phyloP scores from a whole-genome alignment of 2,888 invertebrate genomes.

The Mongoloraphidia duomilia region DNA sequence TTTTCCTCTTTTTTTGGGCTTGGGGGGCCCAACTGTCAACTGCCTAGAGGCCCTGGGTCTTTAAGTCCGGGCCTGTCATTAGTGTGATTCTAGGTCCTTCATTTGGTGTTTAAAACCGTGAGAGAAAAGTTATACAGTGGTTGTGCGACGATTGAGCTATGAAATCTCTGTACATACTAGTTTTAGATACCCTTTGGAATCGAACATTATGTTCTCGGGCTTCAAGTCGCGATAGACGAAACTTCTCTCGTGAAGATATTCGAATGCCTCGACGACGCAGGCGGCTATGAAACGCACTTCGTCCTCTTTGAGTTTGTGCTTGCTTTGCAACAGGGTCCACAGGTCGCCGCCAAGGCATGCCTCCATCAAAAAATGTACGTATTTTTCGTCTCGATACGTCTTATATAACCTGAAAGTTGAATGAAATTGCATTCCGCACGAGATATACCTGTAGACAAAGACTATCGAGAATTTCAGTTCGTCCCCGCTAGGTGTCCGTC shows the following conservation, averaged over 20 bases:
- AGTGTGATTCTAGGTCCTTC: too few species aligned
- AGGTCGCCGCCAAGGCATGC: conserved; percentile 88
- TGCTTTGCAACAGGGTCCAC: conserved; percentile 73
- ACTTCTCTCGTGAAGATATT: conserved; percentile 72
- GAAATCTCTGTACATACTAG: conserved; percentile 39
- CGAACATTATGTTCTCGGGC: conserved; percentile 86
- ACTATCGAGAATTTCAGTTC: too few species aligned
- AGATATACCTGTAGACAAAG: background rate
- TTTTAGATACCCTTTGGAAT: conserved; percentile 74
- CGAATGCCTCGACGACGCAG: conserved; percentile 85
- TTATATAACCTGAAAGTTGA: conserved; percentile 57
- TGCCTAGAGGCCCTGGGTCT: too few species aligned
- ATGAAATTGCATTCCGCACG: too few species aligned
- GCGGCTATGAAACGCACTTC: conserved; percentile 79
- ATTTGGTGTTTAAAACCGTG: too few species aligned
- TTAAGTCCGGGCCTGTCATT: too few species aligned
- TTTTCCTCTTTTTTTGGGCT: too few species aligned
- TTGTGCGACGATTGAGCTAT: too few species aligned
- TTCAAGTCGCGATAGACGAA: conserved; percentile 81
- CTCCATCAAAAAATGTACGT: conserved; percentile 90
- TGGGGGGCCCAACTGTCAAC: too few species aligned
- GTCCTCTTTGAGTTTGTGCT: conserved; percentile 61
- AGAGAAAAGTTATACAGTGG: too few species aligned
- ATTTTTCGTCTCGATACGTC: conserved; percentile 83
- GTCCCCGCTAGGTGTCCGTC: too few species aligned